phyloP scores from a whole-genome alignment of 2,888 invertebrate genomes.

The Lypha dubia region DNA sequence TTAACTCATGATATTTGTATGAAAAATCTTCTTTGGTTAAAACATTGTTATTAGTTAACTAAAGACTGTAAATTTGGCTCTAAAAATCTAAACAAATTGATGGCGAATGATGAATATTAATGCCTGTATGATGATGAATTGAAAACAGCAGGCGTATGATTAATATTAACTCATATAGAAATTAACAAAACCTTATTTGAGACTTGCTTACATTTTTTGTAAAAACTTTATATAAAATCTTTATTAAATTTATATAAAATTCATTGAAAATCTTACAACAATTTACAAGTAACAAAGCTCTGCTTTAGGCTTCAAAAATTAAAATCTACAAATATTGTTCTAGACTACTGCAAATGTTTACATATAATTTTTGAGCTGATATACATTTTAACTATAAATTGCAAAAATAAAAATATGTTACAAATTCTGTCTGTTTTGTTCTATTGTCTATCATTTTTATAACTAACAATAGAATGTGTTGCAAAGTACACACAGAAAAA shows the following conservation, averaged over 20 bases:
- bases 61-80: no score
- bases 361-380: background rate
- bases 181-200: no score
- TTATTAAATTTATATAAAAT: background rate
- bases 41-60: no score
- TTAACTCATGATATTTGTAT: no score
- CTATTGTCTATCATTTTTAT: background rate
- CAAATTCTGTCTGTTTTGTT: no score
- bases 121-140: background rate
- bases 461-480: background rate
- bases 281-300: background rate
- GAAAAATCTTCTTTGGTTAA: no score
- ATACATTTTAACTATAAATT: background rate
- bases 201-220: no score
- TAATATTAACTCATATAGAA: no score
- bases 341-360: background rate
- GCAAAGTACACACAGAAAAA: background rate
- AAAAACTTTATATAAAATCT: background rate
- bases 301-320: background rate
- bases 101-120: constrained; percentile 12
- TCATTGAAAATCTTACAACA: no score
- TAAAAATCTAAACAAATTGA: no score
- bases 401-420: background rate
- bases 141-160: no score
- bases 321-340: background rate